phyloP scores from a whole-genome alignment of 2,113 vertebrate species.

The Brachionichthys hirsutus region DNA sequence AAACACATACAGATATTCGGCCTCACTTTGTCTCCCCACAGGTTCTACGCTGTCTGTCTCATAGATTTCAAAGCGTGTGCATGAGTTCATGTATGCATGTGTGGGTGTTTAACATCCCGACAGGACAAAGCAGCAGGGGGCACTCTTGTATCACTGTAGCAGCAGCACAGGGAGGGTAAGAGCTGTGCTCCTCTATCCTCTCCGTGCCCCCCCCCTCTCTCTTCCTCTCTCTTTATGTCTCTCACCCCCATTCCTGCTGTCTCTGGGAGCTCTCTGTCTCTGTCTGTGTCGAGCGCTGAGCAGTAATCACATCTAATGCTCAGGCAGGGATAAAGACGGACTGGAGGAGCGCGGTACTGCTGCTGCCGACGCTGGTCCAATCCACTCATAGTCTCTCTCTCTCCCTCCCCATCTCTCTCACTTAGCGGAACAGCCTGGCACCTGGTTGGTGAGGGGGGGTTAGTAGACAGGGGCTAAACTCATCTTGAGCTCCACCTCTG shows the following conservation, averaged over 20 bases:
- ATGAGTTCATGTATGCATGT: slow-evolving; percentile 2
- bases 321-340: slow-evolving; percentile 77
- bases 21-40: slow-evolving; percentile 25
- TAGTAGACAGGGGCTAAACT: slow-evolving; percentile 67
- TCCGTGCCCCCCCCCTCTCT: slow-evolving; percentile 5
- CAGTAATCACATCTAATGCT: slow-evolving; percentile 86
- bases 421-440: slow-evolving; percentile 47
- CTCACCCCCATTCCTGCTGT: slow-evolving; percentile 64
- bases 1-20: slow-evolving; percentile 30
- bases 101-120: slow-evolving; percentile 35
- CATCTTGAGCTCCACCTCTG: slow-evolving; percentile 69
- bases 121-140: slow-evolving; percentile 82
- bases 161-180: slow-evolving; percentile 14
- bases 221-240: slow-evolving; percentile 44
- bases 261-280: slow-evolving; percentile 75
- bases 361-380: slow-evolving; percentile 53
- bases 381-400: slow-evolving; percentile 46
- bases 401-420: slow-evolving; percentile 25
- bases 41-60: slow-evolving; percentile 17
- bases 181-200: slow-evolving; percentile 44
- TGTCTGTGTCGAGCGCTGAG: slow-evolving; percentile 78
- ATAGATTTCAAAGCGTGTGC: slow-evolving; percentile 42
- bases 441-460: slow-evolving; percentile 22
- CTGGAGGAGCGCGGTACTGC: slow-evolving; percentile 63
- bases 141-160: slow-evolving; percentile 87